Evolutionary conservation across 2,113 vertebrate species (phyloP).

Genomic region (Halichoerus grypus): DNA sequence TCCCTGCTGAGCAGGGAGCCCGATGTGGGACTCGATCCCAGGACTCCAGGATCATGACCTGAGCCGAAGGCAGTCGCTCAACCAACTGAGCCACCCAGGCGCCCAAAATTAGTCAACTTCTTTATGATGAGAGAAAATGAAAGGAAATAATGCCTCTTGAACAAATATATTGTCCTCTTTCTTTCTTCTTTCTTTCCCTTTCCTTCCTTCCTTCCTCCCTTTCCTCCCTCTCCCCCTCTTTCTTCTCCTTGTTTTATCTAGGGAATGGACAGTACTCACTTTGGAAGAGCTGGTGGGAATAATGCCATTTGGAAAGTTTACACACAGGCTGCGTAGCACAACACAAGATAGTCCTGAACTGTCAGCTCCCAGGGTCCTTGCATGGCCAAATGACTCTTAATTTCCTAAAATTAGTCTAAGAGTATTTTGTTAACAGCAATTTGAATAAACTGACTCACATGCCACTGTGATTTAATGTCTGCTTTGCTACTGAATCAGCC

Average conservation of each 20-base stretch:
- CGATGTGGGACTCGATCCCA: no score
- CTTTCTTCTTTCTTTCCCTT: background rate
- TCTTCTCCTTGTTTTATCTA: background rate
- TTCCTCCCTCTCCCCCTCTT: background rate
- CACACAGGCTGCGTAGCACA: background rate
- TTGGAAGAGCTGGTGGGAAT: background rate
- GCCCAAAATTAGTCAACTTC: background rate
- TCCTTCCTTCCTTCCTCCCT: background rate
- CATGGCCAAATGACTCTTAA: background rate
- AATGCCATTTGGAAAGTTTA: background rate
- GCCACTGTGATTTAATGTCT: conserved; percentile 43
- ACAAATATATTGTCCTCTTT: background rate
- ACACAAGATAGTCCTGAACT: background rate
- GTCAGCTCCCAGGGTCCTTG: background rate
- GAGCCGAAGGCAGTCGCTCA: no score
- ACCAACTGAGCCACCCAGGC: no score
- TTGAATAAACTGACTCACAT: conserved; percentile 36
- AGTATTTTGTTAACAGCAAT: conserved; percentile 52
- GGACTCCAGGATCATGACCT: no score
- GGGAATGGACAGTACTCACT: background rate
- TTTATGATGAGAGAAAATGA: background rate
- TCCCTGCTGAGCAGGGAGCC: no score
- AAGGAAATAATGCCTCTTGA: background rate
- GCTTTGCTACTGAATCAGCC: conserved; percentile 50
- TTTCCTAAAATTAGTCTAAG: conserved; percentile 46